phyloP scores from a whole-genome alignment of 2,113 vertebrate genomes.

The Pantherophis guttatus region DNA sequence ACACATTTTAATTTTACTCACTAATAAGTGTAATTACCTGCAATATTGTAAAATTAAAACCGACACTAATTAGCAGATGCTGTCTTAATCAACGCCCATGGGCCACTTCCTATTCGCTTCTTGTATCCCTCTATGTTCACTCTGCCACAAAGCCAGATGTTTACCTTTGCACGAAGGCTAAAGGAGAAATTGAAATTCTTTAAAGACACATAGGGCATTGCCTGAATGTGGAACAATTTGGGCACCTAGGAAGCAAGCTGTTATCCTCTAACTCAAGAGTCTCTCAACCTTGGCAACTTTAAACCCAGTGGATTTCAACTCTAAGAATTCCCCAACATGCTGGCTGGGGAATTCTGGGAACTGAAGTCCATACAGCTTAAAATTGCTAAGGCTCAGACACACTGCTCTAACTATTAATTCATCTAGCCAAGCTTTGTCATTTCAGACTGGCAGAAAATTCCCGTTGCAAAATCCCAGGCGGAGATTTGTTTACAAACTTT shows the following conservation, averaged over 20 bases:
- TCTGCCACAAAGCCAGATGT: conserved; percentile 25
- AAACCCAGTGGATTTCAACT: not conserved
- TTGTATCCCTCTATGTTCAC: conserved; percentile 48
- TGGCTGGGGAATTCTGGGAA: not conserved
- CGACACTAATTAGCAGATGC: conserved; percentile 33
- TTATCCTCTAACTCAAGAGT: not conserved
- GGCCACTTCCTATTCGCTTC: conserved; percentile 31
- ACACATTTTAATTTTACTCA: conserved; percentile 61
- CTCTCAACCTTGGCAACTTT: not conserved
- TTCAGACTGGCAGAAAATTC: not conserved
- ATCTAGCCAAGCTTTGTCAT: conserved; percentile 24
- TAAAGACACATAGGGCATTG: not conserved
- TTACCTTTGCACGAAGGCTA: conserved; percentile 11
- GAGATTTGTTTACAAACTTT: not conserved
- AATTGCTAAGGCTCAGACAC: not conserved
- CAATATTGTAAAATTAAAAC: conserved; percentile 52
- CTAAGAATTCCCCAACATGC: not conserved
- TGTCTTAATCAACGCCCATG: conserved; percentile 55
- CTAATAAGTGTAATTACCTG: conserved; percentile 59
- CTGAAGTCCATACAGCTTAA: not conserved
- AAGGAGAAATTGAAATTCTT: conserved; percentile 22
- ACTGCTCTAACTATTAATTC: not conserved
- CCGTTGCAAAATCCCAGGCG: not conserved
- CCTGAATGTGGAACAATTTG: not conserved
- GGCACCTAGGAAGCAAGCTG: conserved; percentile 5